Base-by-base conservation (phyloP, 2,113 vertebrate genomes). In the Scomber colias region DNA sequence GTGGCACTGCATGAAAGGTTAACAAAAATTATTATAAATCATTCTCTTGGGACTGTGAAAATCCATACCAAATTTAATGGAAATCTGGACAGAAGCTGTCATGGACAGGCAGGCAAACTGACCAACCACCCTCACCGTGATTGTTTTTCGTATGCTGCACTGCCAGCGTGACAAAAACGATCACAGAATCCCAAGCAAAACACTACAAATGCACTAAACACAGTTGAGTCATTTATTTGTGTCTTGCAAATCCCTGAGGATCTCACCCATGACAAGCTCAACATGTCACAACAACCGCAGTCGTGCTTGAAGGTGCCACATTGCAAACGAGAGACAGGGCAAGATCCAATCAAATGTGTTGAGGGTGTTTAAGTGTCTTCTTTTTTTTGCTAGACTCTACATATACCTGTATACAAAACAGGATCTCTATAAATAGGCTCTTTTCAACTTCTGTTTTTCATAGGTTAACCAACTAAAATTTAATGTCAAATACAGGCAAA, bases 331-430 rank as follows among this genome's bases (percentile, higher is more conserved):
- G 75, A 57, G 48, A 50, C 8, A 3, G 35, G 66, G 46, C n/a
- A 60, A 35, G 59, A 84, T 78, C 67, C 75, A 85, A 88, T 84
- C 75, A 85, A 35, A 79, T 13, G 86, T 90, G 87, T 89, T 11
- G 11, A 21, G 50, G 21, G 46, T 62, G 76, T 75, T 76, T 49
- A 77, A 79, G 44, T 76, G 67, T n/a, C 57, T 69, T 64, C 27
- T 68, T 65, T 62, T 64, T 55, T 74, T 54, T 16, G 64, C 61
- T 40, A 15, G 30, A 60, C 45, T 49, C 16, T 31, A 35, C 30
- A 17, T 11, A 54, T 17, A 59, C 44, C 11, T 62, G 11, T 31
- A 63, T 27, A 35, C 46, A 71, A 53, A 45, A 5, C 10, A 19
- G 12, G 11, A 1, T 0, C 46, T 35, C 17, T 75, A 67, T 56